Base-by-base conservation (phyloP, 2,888 invertebrate species). In the Glyphotaelius pellucidus region DNA sequence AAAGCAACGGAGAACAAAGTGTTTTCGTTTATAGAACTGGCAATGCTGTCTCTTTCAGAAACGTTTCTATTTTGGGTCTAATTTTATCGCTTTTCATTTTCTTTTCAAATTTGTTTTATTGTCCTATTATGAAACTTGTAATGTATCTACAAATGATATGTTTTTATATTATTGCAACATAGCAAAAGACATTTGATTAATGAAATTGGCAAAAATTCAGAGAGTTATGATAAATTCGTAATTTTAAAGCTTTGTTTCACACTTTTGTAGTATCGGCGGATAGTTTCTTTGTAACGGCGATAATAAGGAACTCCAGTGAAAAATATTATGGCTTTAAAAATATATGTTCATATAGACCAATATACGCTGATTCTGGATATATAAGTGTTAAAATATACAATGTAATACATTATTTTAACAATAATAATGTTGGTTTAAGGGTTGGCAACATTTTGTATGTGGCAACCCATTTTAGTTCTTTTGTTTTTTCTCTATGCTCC, bases 11-110 rank as follows among this genome's bases (percentile, higher is more conserved):
- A 83, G 67, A 83, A 38, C 83, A 83, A 83, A 83, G 83, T 83
- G 83, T 83, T 83, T 67, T 38, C 32, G 19, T 83, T 83, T 83
- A 83, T 83, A 35, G 83, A 83, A 35, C 83, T 83, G 83, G 32
- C 19, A 38, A 83, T 25, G 35, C 9, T 32, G 35, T 83, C 83
- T 83, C 35, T 35, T 38, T 83, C 83, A 83, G 83, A 11, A 83
- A 35, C 38, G 83, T 25, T 83, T 35, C 38, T 83, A 35, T 32
- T 83, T 32, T 35, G 83, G 32, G 83, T 35, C 35, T 67, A 83
- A 83, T 83, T 83, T 83, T 25, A 83, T 83, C 83, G 83, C 38
- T 38, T 25, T 31, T 83, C 25, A 31, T 38, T 32, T 25, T 83
- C 67, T 67, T 67, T 9, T 67, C 67, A 9, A 67, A 67, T 67